Conservation (phyloP, 2,113 vertebrate species). For the Nothobranchius furzeri region DNA sequence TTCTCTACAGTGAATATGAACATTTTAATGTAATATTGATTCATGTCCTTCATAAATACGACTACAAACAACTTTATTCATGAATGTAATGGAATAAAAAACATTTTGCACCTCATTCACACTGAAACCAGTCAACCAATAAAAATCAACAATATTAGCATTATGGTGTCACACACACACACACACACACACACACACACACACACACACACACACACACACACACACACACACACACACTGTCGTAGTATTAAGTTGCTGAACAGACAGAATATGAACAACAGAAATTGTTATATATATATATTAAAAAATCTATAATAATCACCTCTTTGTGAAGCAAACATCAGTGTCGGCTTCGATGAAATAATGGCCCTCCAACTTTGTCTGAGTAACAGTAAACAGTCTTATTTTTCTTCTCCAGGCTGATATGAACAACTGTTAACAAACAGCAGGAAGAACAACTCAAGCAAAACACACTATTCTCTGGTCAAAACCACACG, state of each 20-base stretch:
- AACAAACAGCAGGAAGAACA: no score
- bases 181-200: no score
- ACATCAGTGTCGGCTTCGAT: background rate
- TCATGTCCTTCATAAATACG: background rate
- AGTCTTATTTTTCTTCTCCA: no score
- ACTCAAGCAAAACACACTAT: no score
- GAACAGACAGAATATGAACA: background rate
- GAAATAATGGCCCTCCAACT: no score
- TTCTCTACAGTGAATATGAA: no score
- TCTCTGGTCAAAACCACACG: no score
- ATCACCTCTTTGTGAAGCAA: background rate
- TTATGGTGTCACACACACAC: background rate
- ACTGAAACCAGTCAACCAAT: background rate
- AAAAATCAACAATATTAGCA: background rate
- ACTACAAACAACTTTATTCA: no score
- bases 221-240: background rate
- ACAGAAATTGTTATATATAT: background rate
- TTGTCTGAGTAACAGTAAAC: no score
- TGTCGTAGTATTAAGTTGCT: background rate
- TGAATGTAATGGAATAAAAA: no score
- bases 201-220: background rate
- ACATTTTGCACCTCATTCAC: background rate
- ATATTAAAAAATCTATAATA: no score
- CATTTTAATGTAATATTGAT: background rate
- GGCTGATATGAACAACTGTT: no score